Percentiles rank a stretch among this genome's conserved stretches.
Conservation (phyloP, 2,888 invertebrate genomes). For the Blastobasis adustella region DNA sequence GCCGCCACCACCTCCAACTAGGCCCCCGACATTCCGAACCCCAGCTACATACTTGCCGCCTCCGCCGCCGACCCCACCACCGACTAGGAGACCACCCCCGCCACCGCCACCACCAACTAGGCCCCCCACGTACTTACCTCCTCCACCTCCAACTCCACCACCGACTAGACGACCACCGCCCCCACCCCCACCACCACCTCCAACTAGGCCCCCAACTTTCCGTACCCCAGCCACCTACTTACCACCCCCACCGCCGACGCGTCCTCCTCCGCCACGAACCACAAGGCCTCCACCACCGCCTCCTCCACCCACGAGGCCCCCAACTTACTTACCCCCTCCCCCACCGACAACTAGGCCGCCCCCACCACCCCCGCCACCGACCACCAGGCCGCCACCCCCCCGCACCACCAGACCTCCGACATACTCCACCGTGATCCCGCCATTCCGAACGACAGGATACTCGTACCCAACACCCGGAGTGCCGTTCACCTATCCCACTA, state of each 20-base stretch:
- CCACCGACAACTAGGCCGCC: conserved; percentile 12
- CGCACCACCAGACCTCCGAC: conserved; percentile 8
- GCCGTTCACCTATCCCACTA: conserved; percentile 8
- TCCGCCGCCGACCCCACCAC: conserved; percentile 18
- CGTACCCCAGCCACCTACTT: neutral
- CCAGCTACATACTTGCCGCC: conserved; percentile 9
- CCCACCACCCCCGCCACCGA: conserved; percentile 21
- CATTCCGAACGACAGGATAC: conserved; percentile 17
- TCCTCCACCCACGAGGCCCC: conserved; percentile 6
- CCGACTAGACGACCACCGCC: conserved; percentile 15
- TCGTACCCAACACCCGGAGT: conserved; percentile 13
- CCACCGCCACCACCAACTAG: conserved; percentile 13
- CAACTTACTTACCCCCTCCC: conserved; percentile 11
- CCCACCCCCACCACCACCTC: conserved; percentile 14
- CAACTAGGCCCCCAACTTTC: conserved; percentile 12
- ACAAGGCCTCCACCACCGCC: conserved; percentile 18
- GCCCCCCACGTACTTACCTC: conserved; percentile 1
- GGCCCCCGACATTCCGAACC: conserved; percentile 9
- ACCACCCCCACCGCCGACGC: conserved; percentile 14
- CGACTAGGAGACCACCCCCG: conserved; percentile 6
- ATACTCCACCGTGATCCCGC: conserved; percentile 11
- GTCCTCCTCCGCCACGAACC: conserved; percentile 17
- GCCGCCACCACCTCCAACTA: conserved; percentile 14
- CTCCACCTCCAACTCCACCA: conserved; percentile 17
- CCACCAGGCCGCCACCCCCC: conserved; percentile 16